Evolutionary conservation across 2,888 invertebrate genomes (phyloP), one percentile per base, ranked within the genome.

Genomic region (Cryptophagus acutangulus): DNA sequence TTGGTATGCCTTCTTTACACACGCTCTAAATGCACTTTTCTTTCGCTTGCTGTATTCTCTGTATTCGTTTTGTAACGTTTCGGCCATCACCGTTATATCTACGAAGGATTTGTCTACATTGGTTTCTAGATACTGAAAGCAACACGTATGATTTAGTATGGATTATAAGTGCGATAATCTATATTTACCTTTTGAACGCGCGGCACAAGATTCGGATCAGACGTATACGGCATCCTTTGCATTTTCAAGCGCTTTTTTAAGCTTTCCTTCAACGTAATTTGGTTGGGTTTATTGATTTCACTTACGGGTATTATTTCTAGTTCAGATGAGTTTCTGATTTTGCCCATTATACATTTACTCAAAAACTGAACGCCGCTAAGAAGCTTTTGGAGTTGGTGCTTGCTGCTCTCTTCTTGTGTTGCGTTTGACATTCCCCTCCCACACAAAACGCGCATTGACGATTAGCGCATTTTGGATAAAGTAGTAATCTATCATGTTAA

Each of bases 21-120:
- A 72, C 41, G 78, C 75, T 61, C 82, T 77, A 66, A 93, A 90
- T n/a, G 84, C 84, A 40, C 74, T 78, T 45, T 83, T 77, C 70
- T 90, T 90, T 59, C 86, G 82, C 58, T 82, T 81, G 41, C 78
- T 77, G 71, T 92, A 93, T 60, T 92, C 91, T 39, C 81, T 74
- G 60, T 79, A 81, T 55, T 78, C 79, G 57, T 76, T 78, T 71
- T 86, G 85, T 37, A 91, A 74, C 55, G 80, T 78, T 65, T 84
- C 84, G 55, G 88, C 85, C 86, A 91, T 88, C 61, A 82, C 79
- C 62, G 83, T 81, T 41, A 89, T 83, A 74, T 90, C 87, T 50
- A 90, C 79, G 64, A 82, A 86, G 4, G 82, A 82, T 69, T 85
- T 82, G 58, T 86, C 82, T 46, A 83, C 82, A 72, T 88, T 86